Base-by-base conservation (phyloP, 2,797 vertebrate genomes). In the Potorous gilbertii region DNA sequence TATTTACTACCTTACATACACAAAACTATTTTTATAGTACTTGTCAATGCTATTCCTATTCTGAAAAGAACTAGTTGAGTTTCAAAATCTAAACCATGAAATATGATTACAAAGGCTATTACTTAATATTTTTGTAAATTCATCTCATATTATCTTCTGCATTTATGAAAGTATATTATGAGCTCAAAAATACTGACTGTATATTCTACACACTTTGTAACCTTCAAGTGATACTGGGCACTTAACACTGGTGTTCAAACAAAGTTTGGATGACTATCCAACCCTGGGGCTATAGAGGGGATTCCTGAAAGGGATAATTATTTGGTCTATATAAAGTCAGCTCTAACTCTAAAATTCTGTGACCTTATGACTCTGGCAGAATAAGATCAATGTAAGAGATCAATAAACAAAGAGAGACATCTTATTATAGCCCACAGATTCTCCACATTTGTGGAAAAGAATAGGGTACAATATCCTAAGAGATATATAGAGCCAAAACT, bases 91-190 rank as follows among this genome's bases (percentile, higher is more conserved):
- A 93, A 90, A 91, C 28, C 28, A 94, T 27, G 93, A 3, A 66
- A 57, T 11, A 52, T 59, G 46, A 94, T 21, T 11, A 55, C 4
- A 87, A 95, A 95, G 90, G 8, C 54, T 54, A 8, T 66, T 50
- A 92, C n/a, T 1, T 93, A 55, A 94, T 10, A 54, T 95, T 57
- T 81, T 95, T 46, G 28, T 55, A 57, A 93, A 95, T 56, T 54
- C 8, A 66, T 54, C 29, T 46, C 28, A 14, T 2, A 54, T 8
- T 46, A 6, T 46, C 40, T 81, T 81, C 74, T n/a, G 8, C 46
- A 8, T 81, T 46, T 81, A 18, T 56, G 54, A 54, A 50, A 1
- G 2, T 28, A 6, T 31, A 40, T 24, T 91, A 89, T 57, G 90
- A 90, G 3, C 55, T 93, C 18, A 31, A 31, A 57, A 59, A 27